These are phyloP conservation scores for Tetanocera ferruginea DNA, from an alignment of 2,888 invertebrate species.

Conservation along the genomic window DNA sequence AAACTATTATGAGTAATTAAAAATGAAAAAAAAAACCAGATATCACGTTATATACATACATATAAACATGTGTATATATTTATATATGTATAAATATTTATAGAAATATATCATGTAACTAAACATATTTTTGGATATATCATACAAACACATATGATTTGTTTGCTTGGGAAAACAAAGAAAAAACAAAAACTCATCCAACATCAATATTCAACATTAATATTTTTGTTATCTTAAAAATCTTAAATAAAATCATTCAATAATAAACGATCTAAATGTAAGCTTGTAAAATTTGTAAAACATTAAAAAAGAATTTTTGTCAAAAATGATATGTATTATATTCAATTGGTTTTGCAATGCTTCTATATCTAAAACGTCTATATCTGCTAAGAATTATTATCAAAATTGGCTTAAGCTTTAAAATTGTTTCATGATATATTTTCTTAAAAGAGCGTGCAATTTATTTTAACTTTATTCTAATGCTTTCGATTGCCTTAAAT, in stretches of 20 bases:
- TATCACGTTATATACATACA: conserved; percentile 7
- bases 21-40: background rate
- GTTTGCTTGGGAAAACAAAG: background rate
- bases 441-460: background rate
- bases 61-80: background rate
- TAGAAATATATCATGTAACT: conserved; percentile 14
- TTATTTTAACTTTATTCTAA: background rate
- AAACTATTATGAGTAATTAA: background rate
- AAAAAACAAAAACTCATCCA: background rate
- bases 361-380: too few relatives aligned
- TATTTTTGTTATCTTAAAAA: background rate
- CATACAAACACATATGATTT: conserved; percentile 13
- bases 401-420: too few relatives aligned
- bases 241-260: background rate
- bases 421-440: background rate
- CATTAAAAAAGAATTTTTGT: background rate
- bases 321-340: background rate
- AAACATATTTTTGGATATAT: conserved; percentile 28
- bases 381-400: too few relatives aligned
- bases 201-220: background rate
- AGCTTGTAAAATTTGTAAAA: conserved; percentile 1
- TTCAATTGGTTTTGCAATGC: too few relatives aligned
- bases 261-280: background rate
- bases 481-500: conserved; percentile 23
- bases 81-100: conserved; percentile 4